These are phyloP conservation scores for Trachymyrmex septentrionalis DNA, from an alignment of 1,140 invertebrate genomes.

Conservation along the genomic window DNA sequence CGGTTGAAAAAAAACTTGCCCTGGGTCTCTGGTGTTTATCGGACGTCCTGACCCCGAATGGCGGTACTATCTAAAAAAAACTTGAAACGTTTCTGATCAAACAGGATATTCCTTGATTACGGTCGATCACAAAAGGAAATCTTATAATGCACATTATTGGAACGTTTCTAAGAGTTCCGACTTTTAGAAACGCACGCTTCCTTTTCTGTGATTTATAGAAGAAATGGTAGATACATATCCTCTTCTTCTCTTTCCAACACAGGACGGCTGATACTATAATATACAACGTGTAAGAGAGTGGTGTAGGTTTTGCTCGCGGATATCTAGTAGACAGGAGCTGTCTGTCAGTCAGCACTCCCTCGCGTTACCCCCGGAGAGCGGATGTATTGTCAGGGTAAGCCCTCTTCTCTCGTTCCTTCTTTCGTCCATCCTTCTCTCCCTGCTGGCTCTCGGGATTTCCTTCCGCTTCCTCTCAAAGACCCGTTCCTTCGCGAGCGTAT, in stretches of 20 bases:
- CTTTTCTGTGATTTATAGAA: constrained; percentile 37
- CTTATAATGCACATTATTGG: constrained; percentile 25
- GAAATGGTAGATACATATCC: constrained; percentile 27
- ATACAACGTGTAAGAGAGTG: constrained; percentile 37
- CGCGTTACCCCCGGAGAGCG: constrained; percentile 66
- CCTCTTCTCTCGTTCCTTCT: constrained; percentile 67
- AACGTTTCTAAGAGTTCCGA: constrained; percentile 17
- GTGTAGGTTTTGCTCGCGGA: constrained; percentile 75
- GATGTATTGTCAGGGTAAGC: constrained; percentile 83
- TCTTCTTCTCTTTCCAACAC: not conserved
- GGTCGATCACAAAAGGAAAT: constrained; percentile 33
- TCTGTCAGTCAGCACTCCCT: constrained; percentile 78
- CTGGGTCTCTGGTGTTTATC: not conserved
- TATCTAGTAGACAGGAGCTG: constrained; percentile 80
- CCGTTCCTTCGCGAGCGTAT: not conserved
- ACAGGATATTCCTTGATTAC: constrained; percentile 19
- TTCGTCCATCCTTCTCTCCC: constrained; percentile 48
- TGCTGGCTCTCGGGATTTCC: constrained; percentile 19
- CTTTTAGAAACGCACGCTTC: not conserved
- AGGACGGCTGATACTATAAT: constrained; percentile 61
- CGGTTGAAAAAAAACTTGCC: constrained; percentile 5
- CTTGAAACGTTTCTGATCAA: constrained; percentile 21
- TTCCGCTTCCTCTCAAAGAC: constrained; percentile 48
- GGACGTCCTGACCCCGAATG: not conserved
- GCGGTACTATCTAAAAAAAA: not conserved